These are phyloP conservation scores for Diadema setosum DNA, from an alignment of 35 echinoderm and acorn worm species.

Conservation along the genomic window DNA sequence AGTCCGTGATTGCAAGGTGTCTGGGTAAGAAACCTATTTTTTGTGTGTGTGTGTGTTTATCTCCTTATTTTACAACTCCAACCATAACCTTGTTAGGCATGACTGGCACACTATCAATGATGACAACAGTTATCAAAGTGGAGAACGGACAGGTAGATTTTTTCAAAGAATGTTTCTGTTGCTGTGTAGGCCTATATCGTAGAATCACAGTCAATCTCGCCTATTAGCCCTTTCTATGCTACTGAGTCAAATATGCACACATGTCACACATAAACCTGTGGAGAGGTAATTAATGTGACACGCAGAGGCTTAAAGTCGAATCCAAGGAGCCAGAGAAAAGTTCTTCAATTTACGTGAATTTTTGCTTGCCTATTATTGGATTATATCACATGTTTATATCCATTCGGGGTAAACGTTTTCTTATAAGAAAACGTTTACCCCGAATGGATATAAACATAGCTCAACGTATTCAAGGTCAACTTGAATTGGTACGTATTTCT, in stretches of 20 bases:
- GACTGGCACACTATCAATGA: background rate
- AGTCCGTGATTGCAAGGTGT: slow-evolving; percentile 18
- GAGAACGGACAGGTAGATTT: background rate
- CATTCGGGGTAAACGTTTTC: background rate
- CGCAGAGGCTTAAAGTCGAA: too few species aligned
- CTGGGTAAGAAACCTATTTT: background rate
- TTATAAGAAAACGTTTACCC: too few species aligned
- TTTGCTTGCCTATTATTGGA: too few species aligned
- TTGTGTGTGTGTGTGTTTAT: background rate
- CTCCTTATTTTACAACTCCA: background rate
- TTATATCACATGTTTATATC: background rate
- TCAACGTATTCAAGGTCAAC: background rate
- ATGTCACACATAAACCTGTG: too few species aligned
- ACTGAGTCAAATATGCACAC: too few species aligned
- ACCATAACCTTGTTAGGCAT: background rate
- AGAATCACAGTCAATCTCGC: background rate
- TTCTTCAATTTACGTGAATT: background rate
- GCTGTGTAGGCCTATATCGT: background rate
- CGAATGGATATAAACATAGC: background rate
- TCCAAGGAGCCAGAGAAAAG: too few species aligned
- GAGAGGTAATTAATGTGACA: too few species aligned
- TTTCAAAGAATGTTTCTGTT: background rate
- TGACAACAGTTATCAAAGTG: background rate
- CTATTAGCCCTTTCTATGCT: too few species aligned
- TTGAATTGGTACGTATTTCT: background rate